Evolutionary conservation across 2,888 invertebrate species (phyloP), one percentile per base, ranked within the genome.

Genomic region (Synanthedon formicaeformis): DNA sequence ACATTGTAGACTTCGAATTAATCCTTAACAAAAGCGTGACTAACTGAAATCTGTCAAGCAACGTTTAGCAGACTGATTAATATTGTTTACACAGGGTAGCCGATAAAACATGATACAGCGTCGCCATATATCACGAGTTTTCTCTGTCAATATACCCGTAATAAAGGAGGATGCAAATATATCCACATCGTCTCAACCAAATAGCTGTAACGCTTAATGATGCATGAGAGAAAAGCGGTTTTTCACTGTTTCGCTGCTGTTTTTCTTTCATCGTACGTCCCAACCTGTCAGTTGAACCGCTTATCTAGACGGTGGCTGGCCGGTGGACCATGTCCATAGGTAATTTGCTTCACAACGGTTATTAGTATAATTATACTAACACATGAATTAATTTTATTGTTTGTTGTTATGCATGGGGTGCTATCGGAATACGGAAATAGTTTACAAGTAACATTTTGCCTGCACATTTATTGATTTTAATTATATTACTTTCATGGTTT

Each of bases 151-250:
- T 52, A 27, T 27, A 23, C 11, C 50, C 49, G 40, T 27, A 48
- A 11, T 40, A 23, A 49, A 34, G 50, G n/a, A 23, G 51, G 52
- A 56, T 56, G 54, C 54, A 56, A 54, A 53, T 48, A 14, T 16
- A 40, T 34, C n/a, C 27, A 51, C 52, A 13, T 18, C 49, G 16
- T 49, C 12, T 49, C 16, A 11, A 16, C 49, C 23, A 23, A 49
- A 49, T 49, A 49, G 40, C 57, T 52, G 53, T 52, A 53, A 51
- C 51, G 58, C 48, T 59, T 59, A 61, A 64, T 69, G 62, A 66
- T 60, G 66, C 66, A 60, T 64, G 57, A 63, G 63, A 66, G 64
- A 64, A 67, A 63, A 57, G 53, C 54, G 54, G 56, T 59, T 63
- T 62, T 61, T 45, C 14, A 3, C 5, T 45, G 45, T 45, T 45